Percentiles rank a stretch among this genome's conserved stretches.
phyloP scores from a whole-genome alignment of 1,140 invertebrate genomes.

The Antheraea mylitta region DNA sequence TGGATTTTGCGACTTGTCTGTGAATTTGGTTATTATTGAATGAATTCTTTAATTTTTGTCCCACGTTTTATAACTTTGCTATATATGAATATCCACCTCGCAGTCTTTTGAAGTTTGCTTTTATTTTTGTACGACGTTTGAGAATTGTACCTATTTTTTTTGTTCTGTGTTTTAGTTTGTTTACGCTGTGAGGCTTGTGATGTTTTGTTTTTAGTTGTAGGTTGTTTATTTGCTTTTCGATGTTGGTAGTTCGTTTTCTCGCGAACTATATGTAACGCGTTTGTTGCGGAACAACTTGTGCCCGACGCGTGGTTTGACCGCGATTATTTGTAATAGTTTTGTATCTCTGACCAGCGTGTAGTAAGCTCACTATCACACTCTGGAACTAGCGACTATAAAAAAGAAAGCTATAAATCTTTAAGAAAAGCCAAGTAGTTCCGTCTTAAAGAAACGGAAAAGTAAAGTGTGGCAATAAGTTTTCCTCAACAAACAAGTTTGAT shows the following conservation, averaged over 20 bases:
- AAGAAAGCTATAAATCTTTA: too few species aligned
- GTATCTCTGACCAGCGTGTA: too few species aligned
- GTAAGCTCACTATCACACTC: too few species aligned
- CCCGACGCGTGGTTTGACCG: neutral
- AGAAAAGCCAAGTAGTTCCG: too few species aligned
- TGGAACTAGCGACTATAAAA: too few species aligned
- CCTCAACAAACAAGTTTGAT: neutral
- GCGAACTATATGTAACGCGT: neutral
- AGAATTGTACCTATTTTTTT: neutral
- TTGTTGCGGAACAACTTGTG: neutral
- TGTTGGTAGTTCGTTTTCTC: neutral
- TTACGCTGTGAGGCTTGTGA: neutral
- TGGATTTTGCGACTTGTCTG: neutral
- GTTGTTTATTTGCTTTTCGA: neutral
- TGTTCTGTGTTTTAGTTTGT: neutral
- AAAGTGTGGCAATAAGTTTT: neutral
- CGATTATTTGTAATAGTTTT: too few species aligned
- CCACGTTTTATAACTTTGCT: neutral
- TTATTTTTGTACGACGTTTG: neutral
- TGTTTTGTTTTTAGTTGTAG: neutral
- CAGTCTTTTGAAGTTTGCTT: constrained; percentile 8
- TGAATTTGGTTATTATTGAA: neutral
- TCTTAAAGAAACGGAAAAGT: neutral
- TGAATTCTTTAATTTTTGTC: neutral
- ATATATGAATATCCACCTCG: constrained; percentile 2